Base-by-base conservation (phyloP, 2,888 invertebrate species). In the Chrysotoxum bicinctum region DNA sequence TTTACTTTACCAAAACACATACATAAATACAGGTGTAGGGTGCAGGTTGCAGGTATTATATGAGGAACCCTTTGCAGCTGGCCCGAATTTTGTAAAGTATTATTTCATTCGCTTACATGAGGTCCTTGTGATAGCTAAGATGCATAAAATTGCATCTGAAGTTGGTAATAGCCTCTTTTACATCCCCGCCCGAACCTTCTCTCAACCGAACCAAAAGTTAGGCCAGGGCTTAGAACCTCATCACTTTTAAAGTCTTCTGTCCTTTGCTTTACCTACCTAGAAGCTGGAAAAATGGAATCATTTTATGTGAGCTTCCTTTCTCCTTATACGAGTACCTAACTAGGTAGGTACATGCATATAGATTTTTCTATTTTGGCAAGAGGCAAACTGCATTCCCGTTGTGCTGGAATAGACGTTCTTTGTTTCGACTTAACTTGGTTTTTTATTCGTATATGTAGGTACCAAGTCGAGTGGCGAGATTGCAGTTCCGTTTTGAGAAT, bases 121-220 rank as follows among this genome's bases (percentile, higher is more conserved):
- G 26, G 58, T 72, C 60, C 84, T 72, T 83, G 23, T 40, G 74
- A 79, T 78, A 76, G 52, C 70, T 21, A 72, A 80, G 79, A 85
- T 85, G 84, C 84, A 85, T 72, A 76, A 75, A 85, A 80, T 85
- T 80, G 80, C 84, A 76, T 60, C 72, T 52, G 60, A 73, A 80
- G 76, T 85, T 85, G 64, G 68, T 79, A 74, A 84, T 84, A 84
- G 75, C 74, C 79, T 43, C 35, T 45, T 62, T 40, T 16, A 7
- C 40, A 26, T 30, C 14, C 0, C 14, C 14, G 16, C 12, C 9
- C n/a, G 9, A 2, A 7, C 8, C 12, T 26, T 23, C 5, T 30
- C 21, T 14, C 26, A 26, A 4, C 5, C 5, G 9, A 26, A 9
- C 30, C 32, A 64, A 64, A 64, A 64, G 64, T 64, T 64, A 64